A percentile compares a stretch with the other conserved stretches of the same genome.
phyloP scores from a whole-genome alignment of 2,797 vertebrate genomes.

The Mus spretus region DNA sequence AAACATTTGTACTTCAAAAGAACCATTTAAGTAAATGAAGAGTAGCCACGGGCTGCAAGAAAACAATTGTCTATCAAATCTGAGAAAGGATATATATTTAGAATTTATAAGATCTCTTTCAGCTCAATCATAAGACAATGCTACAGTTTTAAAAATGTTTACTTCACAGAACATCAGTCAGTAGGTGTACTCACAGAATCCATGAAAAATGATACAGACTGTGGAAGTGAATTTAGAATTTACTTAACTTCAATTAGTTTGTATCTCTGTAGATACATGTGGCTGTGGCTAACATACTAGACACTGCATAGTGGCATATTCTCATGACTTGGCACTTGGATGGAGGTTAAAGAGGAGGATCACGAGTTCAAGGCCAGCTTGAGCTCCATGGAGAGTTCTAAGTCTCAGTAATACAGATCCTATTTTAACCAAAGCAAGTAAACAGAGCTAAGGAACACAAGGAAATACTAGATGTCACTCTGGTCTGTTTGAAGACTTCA shows the following conservation, averaged over 20 bases:
- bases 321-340: not conserved
- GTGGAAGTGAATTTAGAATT: constrained; percentile 2
- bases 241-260: constrained; percentile 37
- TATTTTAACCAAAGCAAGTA: not conserved
- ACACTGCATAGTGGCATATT: not conserved
- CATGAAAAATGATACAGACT: not conserved
- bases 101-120: not conserved
- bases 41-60: not conserved
- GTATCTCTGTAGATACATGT: not conserved
- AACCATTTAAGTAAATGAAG: constrained; percentile 47
- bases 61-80: not conserved
- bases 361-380: not conserved
- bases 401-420: not conserved
- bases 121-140: not conserved
- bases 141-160: not conserved
- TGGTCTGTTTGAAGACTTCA: not conserved
- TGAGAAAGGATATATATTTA: not conserved
- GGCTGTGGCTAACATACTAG: not conserved
- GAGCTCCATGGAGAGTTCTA: not conserved
- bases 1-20: constrained; percentile 2
- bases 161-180: not conserved
- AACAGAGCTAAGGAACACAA: not conserved
- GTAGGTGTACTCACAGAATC: not conserved
- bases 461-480: not conserved
- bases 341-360: not conserved